Evolutionary conservation across 2,888 invertebrate species (phyloP).

Genomic region (Pachycephus smyrnensis): DNA sequence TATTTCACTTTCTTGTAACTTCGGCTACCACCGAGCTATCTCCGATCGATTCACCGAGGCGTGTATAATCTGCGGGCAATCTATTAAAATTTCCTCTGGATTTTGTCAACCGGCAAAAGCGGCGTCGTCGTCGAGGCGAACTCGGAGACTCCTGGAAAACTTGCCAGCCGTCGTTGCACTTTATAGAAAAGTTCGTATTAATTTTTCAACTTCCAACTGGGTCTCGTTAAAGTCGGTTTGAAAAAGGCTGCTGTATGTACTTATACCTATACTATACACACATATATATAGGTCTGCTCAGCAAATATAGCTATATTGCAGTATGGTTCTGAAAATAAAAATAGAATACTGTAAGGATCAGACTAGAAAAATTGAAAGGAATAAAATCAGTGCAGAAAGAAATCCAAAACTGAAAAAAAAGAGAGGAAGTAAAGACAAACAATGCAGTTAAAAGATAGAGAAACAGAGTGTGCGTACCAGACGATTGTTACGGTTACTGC

Average conservation of each 20-base stretch:
- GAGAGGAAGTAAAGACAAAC: background rate
- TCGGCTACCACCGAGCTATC: background rate
- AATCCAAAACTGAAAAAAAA: background rate
- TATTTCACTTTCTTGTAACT: background rate
- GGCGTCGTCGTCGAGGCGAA: constrained; percentile 8
- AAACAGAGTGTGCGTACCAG: background rate
- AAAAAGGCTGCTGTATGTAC: background rate
- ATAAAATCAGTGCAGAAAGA: background rate
- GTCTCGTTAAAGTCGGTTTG: constrained; percentile 18
- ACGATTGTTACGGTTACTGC: background rate
- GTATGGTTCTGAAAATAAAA: background rate
- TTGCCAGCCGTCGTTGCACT: constrained; percentile 26
- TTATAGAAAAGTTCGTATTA: constrained; percentile 34
- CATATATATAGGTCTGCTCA: background rate
- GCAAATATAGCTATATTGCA: background rate
- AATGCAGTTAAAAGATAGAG: background rate
- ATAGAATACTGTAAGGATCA: background rate
- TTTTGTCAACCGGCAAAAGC: constrained; percentile 26
- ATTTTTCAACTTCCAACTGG: constrained; percentile 31
- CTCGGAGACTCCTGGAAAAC: constrained; percentile 19
- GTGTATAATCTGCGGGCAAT: background rate
- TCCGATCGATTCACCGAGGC: background rate
- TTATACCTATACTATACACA: background rate
- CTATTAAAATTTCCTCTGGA: constrained; percentile 31
- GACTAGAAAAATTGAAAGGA: background rate